A percentile compares a stretch with the other conserved stretches of the same genome.
Conservation (phyloP, 2,888 invertebrate species). For the Neocrepidodera transversa region DNA sequence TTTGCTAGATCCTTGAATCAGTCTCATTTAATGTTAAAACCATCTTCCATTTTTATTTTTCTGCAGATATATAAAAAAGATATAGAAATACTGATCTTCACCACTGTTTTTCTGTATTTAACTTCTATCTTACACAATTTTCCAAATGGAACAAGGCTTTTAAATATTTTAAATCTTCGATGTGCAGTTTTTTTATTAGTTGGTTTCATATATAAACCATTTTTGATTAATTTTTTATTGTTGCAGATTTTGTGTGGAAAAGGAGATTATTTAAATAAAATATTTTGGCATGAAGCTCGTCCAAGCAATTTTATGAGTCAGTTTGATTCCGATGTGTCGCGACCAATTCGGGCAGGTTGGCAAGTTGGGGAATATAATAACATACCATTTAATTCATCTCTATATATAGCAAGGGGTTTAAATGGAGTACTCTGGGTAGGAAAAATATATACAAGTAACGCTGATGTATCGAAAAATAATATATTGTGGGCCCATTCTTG, state of each 20-base stretch:
- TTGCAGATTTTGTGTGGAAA: slow-evolving; percentile 18
- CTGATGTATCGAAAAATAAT: background rate
- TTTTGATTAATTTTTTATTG: too few species aligned
- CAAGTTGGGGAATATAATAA: background rate
- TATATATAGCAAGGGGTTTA: slow-evolving; percentile 3
- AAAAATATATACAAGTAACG: slow-evolving; percentile 11
- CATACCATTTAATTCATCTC: background rate
- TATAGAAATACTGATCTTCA: too few species aligned
- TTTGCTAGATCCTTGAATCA: too few species aligned
- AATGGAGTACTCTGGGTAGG: background rate
- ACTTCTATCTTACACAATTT: too few species aligned
- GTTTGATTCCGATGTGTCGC: slow-evolving; percentile 4
- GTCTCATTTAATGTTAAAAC: too few species aligned
- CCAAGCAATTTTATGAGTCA: background rate
- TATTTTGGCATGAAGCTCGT: background rate
- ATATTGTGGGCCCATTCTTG: background rate
- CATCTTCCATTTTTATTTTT: too few species aligned
- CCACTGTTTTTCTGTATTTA: too few species aligned
- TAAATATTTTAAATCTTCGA: too few species aligned
- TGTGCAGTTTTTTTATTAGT: too few species aligned
- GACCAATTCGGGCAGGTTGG: slow-evolving; percentile 11
- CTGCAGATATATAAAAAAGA: too few species aligned
- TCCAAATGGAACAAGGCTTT: too few species aligned
- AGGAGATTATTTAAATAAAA: background rate
- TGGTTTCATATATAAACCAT: too few species aligned